phyloP scores from a whole-genome alignment of 2,888 invertebrate genomes.

The Matsumyia berberina region DNA sequence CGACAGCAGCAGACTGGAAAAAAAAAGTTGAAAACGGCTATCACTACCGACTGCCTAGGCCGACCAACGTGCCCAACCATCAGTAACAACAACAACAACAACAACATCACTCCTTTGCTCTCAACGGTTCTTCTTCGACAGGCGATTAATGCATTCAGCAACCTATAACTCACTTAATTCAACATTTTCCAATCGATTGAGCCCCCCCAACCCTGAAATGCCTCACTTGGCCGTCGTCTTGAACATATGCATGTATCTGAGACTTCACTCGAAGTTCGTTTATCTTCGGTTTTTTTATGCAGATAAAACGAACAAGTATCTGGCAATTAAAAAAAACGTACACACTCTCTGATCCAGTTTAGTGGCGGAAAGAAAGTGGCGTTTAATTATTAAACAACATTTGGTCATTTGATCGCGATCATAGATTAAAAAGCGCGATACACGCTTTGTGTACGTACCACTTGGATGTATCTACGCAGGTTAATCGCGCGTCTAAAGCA shows the following conservation, averaged over 20 bases:
- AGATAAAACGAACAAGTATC: slow-evolving; percentile 24
- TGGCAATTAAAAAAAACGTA: slow-evolving; percentile 33
- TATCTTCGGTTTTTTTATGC: slow-evolving; percentile 19
- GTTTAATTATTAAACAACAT: slow-evolving; percentile 74
- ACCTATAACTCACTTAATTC: slow-evolving; percentile 63
- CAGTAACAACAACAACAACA: too few relatives aligned
- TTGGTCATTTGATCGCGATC: slow-evolving; percentile 71
- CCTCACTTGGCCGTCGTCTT: slow-evolving; percentile 1
- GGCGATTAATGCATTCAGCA: slow-evolving; percentile 57
- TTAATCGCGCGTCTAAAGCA: slow-evolving; percentile 52
- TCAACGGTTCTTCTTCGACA: slow-evolving; percentile 27
- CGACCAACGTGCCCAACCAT: slow-evolving; percentile 49
- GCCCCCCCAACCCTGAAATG: slow-evolving; percentile 37
- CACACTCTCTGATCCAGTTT: slow-evolving; percentile 62
- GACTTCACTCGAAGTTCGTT: neutral
- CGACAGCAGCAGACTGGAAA: slow-evolving; percentile 34
- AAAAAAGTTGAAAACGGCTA: slow-evolving; percentile 43
- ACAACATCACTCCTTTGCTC: slow-evolving; percentile 18
- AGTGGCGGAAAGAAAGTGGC: slow-evolving; percentile 74
- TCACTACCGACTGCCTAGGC: too few relatives aligned
- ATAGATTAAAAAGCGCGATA: slow-evolving; percentile 56
- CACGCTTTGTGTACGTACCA: neutral
- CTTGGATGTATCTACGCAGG: slow-evolving; percentile 31
- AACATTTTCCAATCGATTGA: slow-evolving; percentile 71
- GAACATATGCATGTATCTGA: too few relatives aligned